A percentile compares a stretch with the other conserved stretches of the same genome.
Conservation (phyloP, 2,888 invertebrate species). For the Bembecia ichneumoniformis region DNA sequence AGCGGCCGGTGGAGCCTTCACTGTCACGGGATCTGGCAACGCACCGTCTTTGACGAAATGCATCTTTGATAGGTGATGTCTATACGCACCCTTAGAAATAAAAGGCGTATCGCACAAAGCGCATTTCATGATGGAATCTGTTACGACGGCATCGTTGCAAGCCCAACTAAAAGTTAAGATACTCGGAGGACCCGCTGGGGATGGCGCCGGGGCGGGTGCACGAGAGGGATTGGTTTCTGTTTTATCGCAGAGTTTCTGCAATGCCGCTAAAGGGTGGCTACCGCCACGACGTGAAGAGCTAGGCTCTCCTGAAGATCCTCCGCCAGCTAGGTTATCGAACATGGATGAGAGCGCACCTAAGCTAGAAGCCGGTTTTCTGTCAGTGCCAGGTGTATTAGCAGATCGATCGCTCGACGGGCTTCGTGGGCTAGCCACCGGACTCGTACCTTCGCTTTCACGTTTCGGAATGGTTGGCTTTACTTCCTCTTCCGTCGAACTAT, state of each 20-base stretch:
- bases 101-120: slow-evolving; percentile 96
- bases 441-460: slow-evolving; percentile 70
- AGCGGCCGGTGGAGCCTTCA: slow-evolving; percentile 68
- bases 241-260: slow-evolving; percentile 96
- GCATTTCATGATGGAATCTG: slow-evolving; percentile 93
- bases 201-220: slow-evolving; percentile 62
- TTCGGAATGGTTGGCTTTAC: slow-evolving; percentile 52
- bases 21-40: slow-evolving; percentile 80
- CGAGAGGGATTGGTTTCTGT: slow-evolving; percentile 84
- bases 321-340: slow-evolving; percentile 87
- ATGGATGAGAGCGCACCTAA: slow-evolving; percentile 89
- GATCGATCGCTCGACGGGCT: slow-evolving; percentile 87
- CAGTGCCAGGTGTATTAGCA: slow-evolving; percentile 78
- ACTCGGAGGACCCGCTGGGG: slow-evolving; percentile 81
- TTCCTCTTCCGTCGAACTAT: slow-evolving; percentile 48
- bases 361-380: slow-evolving; percentile 76
- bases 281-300: slow-evolving; percentile 77
- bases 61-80: slow-evolving; percentile 96
- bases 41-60: slow-evolving; percentile 95
- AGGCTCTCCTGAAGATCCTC: slow-evolving; percentile 53
- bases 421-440: slow-evolving; percentile 75
- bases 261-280: slow-evolving; percentile 92
- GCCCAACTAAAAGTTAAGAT: slow-evolving; percentile 95
- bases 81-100: slow-evolving; percentile 95
- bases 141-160: slow-evolving; percentile 91